These are phyloP conservation scores for Emys orbicularis DNA, from an alignment of 2,797 vertebrate genomes.

Conservation along the genomic window DNA sequence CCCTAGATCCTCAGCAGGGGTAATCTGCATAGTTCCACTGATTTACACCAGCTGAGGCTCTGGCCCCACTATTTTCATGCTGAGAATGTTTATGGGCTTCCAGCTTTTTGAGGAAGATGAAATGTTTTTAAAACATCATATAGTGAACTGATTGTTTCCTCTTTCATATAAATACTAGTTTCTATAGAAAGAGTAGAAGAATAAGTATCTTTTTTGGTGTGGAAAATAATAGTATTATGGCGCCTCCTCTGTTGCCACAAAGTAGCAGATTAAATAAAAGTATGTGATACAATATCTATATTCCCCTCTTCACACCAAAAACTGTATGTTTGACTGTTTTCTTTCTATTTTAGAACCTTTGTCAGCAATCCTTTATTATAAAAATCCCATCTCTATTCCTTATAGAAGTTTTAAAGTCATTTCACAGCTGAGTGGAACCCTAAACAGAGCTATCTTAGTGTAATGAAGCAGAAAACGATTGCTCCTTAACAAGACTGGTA, in stretches of 20 bases:
- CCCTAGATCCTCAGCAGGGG: neutral
- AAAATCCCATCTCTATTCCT: slow-evolving; percentile 79
- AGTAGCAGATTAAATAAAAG: slow-evolving; percentile 63
- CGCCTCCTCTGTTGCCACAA: slow-evolving; percentile 49
- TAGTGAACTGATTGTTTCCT: neutral
- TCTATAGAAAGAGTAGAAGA: slow-evolving; percentile 24
- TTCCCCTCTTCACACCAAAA: slow-evolving; percentile 55
- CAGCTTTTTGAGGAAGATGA: neutral
- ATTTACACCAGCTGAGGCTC: rapidly evolving
- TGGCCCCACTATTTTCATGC: neutral
- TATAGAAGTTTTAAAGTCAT: slow-evolving; percentile 86
- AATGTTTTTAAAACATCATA: neutral
- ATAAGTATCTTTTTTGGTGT: slow-evolving; percentile 23
- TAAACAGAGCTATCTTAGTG: slow-evolving; percentile 86
- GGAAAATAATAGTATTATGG: slow-evolving; percentile 59
- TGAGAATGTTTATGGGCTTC: neutral
- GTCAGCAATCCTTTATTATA: slow-evolving; percentile 79
- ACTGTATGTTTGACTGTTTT: slow-evolving; percentile 63
- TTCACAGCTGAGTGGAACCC: slow-evolving; percentile 85
- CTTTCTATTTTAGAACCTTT: slow-evolving; percentile 72
- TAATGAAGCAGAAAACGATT: slow-evolving; percentile 87
- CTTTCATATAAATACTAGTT: neutral
- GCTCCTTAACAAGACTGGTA: slow-evolving; percentile 85
- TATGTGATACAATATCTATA: slow-evolving; percentile 41
- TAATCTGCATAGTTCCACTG: neutral